Percentiles rank a stretch among this genome's conserved stretches.
Evolutionary conservation across 2,797 vertebrate species (phyloP).

Genomic region (Sebastes kiyomatsui): DNA sequence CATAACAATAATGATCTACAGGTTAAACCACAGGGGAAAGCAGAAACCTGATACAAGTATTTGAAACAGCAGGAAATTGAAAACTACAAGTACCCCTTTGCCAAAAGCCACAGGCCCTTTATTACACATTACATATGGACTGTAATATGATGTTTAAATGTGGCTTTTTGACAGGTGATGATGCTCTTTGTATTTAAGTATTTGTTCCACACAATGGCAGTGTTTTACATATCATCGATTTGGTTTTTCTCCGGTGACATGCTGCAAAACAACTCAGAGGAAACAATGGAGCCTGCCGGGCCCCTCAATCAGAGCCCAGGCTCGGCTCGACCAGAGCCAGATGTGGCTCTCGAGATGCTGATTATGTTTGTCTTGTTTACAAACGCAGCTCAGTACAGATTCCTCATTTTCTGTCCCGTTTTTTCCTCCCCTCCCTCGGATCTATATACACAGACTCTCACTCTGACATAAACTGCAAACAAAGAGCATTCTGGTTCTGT

Average conservation of each 20-base stretch:
- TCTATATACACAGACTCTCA: slow-evolving; percentile 62
- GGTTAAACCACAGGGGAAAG: slow-evolving; percentile 7
- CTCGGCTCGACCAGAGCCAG: slow-evolving; percentile 70
- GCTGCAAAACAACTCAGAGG: slow-evolving; percentile 51
- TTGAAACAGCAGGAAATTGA: slow-evolving; percentile 3
- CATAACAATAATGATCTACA: background rate
- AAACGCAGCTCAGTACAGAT: slow-evolving; percentile 67
- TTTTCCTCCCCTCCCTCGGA: background rate
- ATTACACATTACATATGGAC: slow-evolving; percentile 1
- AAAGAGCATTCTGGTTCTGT: slow-evolving; percentile 55
- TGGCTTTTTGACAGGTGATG: slow-evolving; percentile 21
- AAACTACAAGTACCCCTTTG: background rate
- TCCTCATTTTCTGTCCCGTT: slow-evolving; percentile 41
- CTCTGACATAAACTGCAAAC: slow-evolving; percentile 61
- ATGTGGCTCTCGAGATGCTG: slow-evolving; percentile 75
- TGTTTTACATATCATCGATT: slow-evolving; percentile 46
- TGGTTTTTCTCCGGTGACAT: slow-evolving; percentile 53
- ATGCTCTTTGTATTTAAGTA: background rate
- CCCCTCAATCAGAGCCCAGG: slow-evolving; percentile 69
- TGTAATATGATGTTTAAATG: background rate
- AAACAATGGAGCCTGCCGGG: slow-evolving; percentile 67
- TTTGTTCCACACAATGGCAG: slow-evolving; percentile 25
- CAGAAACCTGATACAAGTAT: slow-evolving; percentile 1
- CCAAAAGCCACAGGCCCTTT: background rate
- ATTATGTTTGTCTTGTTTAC: slow-evolving; percentile 83